Conservation (phyloP, 2,888 invertebrate genomes). For the Encarsia formosa region DNA sequence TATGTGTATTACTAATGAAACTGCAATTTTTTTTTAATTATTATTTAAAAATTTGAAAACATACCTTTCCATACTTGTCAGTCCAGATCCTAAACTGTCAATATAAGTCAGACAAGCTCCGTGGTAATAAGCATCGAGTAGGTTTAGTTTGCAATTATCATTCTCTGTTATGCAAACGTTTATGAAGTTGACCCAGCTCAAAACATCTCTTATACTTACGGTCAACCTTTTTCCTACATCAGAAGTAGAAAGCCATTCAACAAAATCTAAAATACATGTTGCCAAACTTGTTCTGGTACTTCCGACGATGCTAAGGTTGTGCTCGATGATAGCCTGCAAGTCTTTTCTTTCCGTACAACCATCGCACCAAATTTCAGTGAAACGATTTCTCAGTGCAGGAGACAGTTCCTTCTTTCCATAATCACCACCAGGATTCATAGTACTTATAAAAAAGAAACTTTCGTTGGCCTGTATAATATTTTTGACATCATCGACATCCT, state of each 20-base stretch:
- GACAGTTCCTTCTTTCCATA: constrained; percentile 99
- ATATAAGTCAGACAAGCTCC: constrained; percentile 89
- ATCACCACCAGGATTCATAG: constrained; percentile 99
- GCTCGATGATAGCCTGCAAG: constrained; percentile 73
- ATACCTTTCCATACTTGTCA: constrained; percentile 66
- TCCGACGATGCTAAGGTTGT: constrained; percentile 64
- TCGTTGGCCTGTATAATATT: constrained; percentile 63
- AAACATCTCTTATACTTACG: constrained; percentile 84
- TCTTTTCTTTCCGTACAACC: constrained; percentile 70
- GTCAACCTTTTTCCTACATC: constrained; percentile 74
- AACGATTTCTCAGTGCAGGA: constrained; percentile 92
- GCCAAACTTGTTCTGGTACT: constrained; percentile 61
- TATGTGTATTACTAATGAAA: neutral
- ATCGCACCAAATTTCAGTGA: constrained; percentile 98
- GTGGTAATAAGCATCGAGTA: constrained; percentile 72
- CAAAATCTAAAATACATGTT: constrained; percentile 71
- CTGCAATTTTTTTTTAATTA: neutral
- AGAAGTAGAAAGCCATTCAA: constrained; percentile 69
- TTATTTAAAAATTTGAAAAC: constrained; percentile 13
- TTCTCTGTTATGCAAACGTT: constrained; percentile 55
- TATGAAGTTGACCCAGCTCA: constrained; percentile 90
- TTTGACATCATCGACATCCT: constrained; percentile 44
- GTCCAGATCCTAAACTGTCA: constrained; percentile 85
- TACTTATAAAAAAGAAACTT: constrained; percentile 85
- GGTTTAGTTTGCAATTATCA: constrained; percentile 35